Evolutionary conservation across 2,888 invertebrate genomes (phyloP).

Genomic region (Lysandra coridon): DNA sequence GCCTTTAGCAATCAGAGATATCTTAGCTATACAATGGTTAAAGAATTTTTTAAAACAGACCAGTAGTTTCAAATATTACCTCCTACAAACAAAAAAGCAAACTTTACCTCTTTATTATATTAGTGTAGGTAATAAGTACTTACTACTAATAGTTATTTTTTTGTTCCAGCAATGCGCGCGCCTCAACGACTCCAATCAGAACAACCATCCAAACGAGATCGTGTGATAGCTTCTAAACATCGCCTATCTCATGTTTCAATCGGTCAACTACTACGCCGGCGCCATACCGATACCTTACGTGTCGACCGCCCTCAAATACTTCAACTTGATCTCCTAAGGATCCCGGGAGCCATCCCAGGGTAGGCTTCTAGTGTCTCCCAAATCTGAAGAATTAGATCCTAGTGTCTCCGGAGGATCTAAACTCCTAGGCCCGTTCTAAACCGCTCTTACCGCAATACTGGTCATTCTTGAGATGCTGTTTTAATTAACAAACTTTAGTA

Average conservation of each 20-base stretch:
- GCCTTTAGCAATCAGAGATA: no score
- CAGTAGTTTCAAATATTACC: no score
- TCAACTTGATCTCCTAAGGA: constrained; percentile 67
- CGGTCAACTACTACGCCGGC: constrained; percentile 80
- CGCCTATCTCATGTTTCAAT: constrained; percentile 84
- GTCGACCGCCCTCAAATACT: constrained; percentile 65
- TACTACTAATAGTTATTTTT: constrained; percentile 10
- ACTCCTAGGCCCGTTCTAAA: neutral
- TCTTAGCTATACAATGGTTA: no score
- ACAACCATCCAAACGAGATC: constrained; percentile 91
- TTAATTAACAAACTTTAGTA: no score
- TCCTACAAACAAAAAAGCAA: no score
- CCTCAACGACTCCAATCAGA: constrained; percentile 90
- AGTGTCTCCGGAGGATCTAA: neutral
- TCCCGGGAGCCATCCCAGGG: constrained; percentile 46
- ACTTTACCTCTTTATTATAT: no score
- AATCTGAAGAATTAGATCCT: neutral
- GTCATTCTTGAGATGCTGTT: neutral
- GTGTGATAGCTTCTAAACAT: constrained; percentile 88
- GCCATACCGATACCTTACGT: constrained; percentile 75
- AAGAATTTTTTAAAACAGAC: no score
- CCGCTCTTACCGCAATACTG: neutral
- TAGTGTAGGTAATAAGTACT: neutral
- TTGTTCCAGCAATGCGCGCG: constrained; percentile 87
- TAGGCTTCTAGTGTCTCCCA: neutral